Evolutionary conservation across 2,113 vertebrate genomes (phyloP), one percentile per base, ranked within the genome.

Genomic region (Pterophyllum scalare): DNA sequence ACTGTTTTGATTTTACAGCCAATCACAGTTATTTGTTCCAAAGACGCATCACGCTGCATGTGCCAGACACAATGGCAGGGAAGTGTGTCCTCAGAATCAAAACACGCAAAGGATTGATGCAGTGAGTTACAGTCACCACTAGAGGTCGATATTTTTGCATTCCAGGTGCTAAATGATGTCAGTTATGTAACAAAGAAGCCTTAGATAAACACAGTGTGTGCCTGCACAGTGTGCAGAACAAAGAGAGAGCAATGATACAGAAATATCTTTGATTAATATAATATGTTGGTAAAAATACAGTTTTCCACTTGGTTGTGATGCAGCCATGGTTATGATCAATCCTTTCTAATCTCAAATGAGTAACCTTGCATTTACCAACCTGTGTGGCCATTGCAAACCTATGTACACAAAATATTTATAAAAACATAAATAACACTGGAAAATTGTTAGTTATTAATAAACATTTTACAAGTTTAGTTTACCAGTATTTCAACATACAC

Each of bases 101-200:
- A 93, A 93, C 88, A 94, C 15, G 9, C 58, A 59, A 46, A 75
- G 2, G 57, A 40, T 4, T 2, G 38, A 0, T 79, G 86, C 64
- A 90, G 79, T 86, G 76, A 77, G 3, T 1, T 7, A 7, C 26
- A 65, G 4, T 4, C 75, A 7, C 91, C 94, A 90, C 88, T 84
- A 91, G 94, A 91, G 92, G 91, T 7, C 75, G 24, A 46, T 74
- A 59, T 61, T 80, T 54, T 26, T n/a, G 31, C 87, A 84, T 31
- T 19, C 40, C n/a, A 17, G 10, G 17, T 60, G 65, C 31, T 5
- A 56, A 85, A 88, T 46, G 20, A 56, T 75, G 83, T 40, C 61
- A 54, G 81, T 93, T 92, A 90, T 88, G 80, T 93, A 93, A 93
- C 88, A 92, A 88, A 93, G 81, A 43, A 79, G 77, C 24, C 76